Conservation (phyloP, 2,113 vertebrate genomes). For the Lampris incognitus region DNA sequence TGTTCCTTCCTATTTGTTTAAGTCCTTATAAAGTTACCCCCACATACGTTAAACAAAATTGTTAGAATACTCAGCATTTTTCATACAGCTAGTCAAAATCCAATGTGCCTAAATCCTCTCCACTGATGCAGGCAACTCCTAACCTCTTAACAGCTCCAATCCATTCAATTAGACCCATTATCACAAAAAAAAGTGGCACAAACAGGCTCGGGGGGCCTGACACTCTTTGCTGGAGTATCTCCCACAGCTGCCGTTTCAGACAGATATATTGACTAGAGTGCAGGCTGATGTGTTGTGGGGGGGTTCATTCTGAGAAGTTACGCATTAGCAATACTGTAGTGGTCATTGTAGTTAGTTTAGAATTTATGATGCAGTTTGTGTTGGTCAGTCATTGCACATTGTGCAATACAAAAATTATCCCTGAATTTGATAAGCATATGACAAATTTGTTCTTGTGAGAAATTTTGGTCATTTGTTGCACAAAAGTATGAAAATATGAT, state of each 20-base stretch:
- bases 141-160: conserved; percentile 64
- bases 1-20: too few relatives aligned
- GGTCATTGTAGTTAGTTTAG: conserved; percentile 29
- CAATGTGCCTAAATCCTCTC: conserved; percentile 20
- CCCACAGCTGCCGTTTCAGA: conserved; percentile 70
- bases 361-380: conserved; percentile 40
- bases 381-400: conserved; percentile 25
- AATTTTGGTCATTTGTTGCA: too few relatives aligned
- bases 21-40: neutral
- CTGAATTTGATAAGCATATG: too few relatives aligned
- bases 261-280: conserved; percentile 71
- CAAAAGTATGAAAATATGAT: too few relatives aligned
- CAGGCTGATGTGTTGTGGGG: conserved; percentile 17
- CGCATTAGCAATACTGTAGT: conserved; percentile 47
- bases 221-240: conserved; percentile 73
- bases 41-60: neutral
- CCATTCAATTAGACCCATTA: conserved; percentile 76
- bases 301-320: conserved; percentile 46
- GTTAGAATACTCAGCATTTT: conserved; percentile 28
- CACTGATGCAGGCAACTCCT: conserved; percentile 45
- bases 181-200: conserved; percentile 71
- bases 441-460: too few relatives aligned
- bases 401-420: neutral
- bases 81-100: conserved; percentile 24
- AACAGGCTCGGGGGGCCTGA: conserved; percentile 53